phyloP scores from a whole-genome alignment of 2,888 invertebrate genomes.

The Epinotia brunnichana region DNA sequence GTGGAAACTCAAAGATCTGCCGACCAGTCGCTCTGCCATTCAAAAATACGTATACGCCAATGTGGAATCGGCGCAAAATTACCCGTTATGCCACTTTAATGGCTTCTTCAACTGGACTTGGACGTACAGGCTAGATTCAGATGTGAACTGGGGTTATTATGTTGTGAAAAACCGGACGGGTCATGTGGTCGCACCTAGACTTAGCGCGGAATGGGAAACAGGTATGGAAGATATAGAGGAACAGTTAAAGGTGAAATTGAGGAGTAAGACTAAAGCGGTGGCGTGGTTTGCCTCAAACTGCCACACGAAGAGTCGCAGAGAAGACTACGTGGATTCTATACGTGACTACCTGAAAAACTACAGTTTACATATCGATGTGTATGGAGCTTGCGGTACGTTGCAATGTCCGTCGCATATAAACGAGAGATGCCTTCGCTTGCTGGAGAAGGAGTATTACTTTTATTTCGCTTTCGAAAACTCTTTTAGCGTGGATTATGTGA shows the following conservation, averaged over 20 bases:
- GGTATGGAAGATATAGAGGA: conserved; percentile 46
- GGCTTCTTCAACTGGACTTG: conserved; percentile 65
- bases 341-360: conserved; percentile 52
- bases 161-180: conserved; percentile 52
- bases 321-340: conserved; percentile 51
- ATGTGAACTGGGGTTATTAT: conserved; percentile 59
- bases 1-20: conserved; percentile 53
- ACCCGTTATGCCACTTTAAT: conserved; percentile 57
- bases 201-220: conserved; percentile 55
- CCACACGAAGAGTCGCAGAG: conserved; percentile 52
- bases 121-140: conserved; percentile 64
- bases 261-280: conserved; percentile 58
- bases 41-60: conserved; percentile 59
- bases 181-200: conserved; percentile 45
- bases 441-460: conserved; percentile 64
- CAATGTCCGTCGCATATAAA: conserved; percentile 49
- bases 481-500: conserved; percentile 66
- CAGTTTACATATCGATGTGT: conserved; percentile 58
- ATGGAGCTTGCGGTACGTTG: conserved; percentile 59
- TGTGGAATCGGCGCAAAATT: conserved; percentile 59
- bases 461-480: conserved; percentile 71
- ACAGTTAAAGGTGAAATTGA: conserved; percentile 54
- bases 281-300: conserved; percentile 70
- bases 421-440: conserved; percentile 54
- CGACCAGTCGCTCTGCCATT: conserved; percentile 49